phyloP scores from a whole-genome alignment of 2,113 vertebrate species.

The Dicentrarchus labrax region DNA sequence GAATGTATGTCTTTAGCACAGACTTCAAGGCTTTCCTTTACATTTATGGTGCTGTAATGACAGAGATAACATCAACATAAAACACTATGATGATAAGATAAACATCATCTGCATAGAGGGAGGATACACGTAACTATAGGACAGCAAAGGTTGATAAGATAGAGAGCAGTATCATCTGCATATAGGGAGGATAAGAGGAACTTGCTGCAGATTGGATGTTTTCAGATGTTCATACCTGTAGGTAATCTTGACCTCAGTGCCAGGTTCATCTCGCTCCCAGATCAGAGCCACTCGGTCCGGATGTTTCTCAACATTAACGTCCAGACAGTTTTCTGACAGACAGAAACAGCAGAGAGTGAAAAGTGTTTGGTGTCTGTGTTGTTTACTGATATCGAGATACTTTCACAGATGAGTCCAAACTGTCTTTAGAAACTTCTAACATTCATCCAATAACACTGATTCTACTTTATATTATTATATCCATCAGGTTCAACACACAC shows the following conservation, averaged over 20 bases:
- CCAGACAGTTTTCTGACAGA: conserved; percentile 91
- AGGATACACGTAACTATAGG: background rate
- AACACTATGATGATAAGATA: background rate
- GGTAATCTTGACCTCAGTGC: conserved; percentile 89
- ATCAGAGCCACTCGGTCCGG: conserved; percentile 91
- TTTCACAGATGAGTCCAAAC: too few relatives aligned
- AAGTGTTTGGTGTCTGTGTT: too few relatives aligned
- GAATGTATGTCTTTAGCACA: background rate
- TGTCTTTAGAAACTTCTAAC: too few relatives aligned
- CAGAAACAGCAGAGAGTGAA: too few relatives aligned
- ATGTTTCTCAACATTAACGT: conserved; percentile 86
- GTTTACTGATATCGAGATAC: too few relatives aligned
- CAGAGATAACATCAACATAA: background rate
- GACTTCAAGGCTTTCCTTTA: background rate
- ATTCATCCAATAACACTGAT: too few relatives aligned
- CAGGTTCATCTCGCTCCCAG: conserved; percentile 94
- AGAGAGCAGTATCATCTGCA: background rate
- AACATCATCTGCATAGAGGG: background rate
- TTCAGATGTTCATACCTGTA: conserved; percentile 87
- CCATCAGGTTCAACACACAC: too few relatives aligned
- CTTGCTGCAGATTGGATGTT: background rate
- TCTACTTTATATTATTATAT: too few relatives aligned
- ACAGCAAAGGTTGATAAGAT: background rate
- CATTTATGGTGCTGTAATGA: background rate
- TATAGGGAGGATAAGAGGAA: background rate